Conservation (phyloP, 2,888 invertebrate genomes). For the Disparrhopalites patrizii region DNA sequence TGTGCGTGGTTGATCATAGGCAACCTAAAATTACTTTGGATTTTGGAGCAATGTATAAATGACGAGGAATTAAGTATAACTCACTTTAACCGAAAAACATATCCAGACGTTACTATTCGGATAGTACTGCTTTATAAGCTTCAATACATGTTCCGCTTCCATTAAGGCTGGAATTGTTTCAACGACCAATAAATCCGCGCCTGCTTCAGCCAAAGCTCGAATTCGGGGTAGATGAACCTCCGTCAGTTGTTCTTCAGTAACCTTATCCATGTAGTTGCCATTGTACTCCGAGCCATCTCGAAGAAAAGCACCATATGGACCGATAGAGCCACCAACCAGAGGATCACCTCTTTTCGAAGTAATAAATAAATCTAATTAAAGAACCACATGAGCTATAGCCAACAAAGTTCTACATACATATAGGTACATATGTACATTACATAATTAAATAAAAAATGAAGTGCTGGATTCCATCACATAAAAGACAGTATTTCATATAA, state of each 20-base stretch:
- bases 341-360: slow-evolving; percentile 52
- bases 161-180: slow-evolving; percentile 85
- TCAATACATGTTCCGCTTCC: slow-evolving; percentile 79
- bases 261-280: slow-evolving; percentile 71
- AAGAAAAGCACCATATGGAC: slow-evolving; percentile 86
- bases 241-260: slow-evolving; percentile 64
- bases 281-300: slow-evolving; percentile 91
- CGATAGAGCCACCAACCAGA: slow-evolving; percentile 80
- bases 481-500: background rate
- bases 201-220: slow-evolving; percentile 70
- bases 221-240: slow-evolving; percentile 83
- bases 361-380: slow-evolving; percentile 2
- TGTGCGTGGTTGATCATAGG: too few species aligned
- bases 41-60: too few species aligned
- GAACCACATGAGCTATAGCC: too few species aligned
- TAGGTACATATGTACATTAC: background rate
- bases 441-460: background rate
- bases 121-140: slow-evolving; percentile 68
- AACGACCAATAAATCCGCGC: slow-evolving; percentile 78
- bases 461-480: background rate
- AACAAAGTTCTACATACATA: too few species aligned
- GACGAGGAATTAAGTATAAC: background rate
- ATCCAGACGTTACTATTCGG: slow-evolving; percentile 77
- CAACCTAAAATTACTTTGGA: too few species aligned
- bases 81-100: slow-evolving; percentile 78